A percentile compares a stretch with the other conserved stretches of the same genome.
These are phyloP conservation scores for Machaerirhynchus nigripectus DNA, from an alignment of 2,113 vertebrate genomes.

Conservation along the genomic window DNA sequence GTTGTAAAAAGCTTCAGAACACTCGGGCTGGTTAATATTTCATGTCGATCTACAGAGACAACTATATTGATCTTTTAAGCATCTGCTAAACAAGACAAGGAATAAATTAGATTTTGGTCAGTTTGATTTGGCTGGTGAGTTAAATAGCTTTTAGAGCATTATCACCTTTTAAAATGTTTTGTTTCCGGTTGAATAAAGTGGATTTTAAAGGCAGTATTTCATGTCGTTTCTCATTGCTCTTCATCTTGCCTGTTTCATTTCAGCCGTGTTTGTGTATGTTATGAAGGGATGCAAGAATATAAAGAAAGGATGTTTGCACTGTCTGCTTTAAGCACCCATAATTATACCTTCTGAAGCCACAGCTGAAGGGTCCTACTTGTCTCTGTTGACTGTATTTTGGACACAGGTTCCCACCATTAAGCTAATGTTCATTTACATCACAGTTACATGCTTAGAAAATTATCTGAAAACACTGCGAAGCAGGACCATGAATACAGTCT, in stretches of 20 bases:
- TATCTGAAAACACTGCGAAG: neutral
- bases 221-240: neutral
- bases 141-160: constrained; percentile 57
- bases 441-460: neutral
- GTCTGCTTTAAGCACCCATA: neutral
- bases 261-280: neutral
- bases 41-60: constrained; percentile 46
- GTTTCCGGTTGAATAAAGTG: constrained; percentile 58
- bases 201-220: constrained; percentile 36
- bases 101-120: constrained; percentile 62
- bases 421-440: neutral
- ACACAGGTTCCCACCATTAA: neutral
- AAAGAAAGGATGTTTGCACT: neutral
- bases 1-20: constrained; percentile 63
- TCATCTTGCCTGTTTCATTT: neutral
- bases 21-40: constrained; percentile 63
- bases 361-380: neutral
- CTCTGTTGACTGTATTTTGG: neutral
- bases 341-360: neutral
- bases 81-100: constrained; percentile 64
- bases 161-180: constrained; percentile 59
- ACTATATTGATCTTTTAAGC: constrained; percentile 63
- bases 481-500: neutral
- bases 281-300: neutral
- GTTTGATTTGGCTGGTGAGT: constrained; percentile 45